These are phyloP conservation scores for Penaeus indicus DNA, from an alignment of 1,140 invertebrate species.

Conservation along the genomic window DNA sequence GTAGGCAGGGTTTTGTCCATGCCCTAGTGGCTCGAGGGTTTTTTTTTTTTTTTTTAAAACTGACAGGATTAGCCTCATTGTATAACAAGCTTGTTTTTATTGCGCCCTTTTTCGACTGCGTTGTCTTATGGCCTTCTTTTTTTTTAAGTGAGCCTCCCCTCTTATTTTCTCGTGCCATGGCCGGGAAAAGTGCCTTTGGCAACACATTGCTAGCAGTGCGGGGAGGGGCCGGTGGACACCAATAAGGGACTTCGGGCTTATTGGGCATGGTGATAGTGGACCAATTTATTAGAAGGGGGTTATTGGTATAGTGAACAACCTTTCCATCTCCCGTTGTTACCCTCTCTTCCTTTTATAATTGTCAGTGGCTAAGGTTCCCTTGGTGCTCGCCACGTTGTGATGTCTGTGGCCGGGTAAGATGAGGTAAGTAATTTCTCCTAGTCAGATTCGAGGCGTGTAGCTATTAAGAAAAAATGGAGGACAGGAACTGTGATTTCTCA, in stretches of 20 bases:
- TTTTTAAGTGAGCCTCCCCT: no score
- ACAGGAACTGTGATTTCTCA: conserved; percentile 32
- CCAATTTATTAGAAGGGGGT: no score
- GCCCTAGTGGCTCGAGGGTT: no score
- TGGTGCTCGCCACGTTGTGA: conserved; percentile 41
- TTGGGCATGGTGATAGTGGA: no score
- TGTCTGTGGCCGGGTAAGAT: conserved; percentile 45
- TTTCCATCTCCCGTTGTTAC: conserved; percentile 19
- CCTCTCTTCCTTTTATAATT: conserved; percentile 41
- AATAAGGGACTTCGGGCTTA: no score
- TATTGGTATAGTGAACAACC: neutral
- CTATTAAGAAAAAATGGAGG: conserved; percentile 20
- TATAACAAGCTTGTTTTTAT: neutral
- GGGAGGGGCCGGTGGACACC: no score
- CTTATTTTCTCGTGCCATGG: no score
- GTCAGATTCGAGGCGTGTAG: conserved; percentile 41
- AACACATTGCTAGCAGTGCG: no score
- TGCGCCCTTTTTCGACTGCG: neutral
- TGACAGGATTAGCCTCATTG: neutral
- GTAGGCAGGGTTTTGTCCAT: neutral
- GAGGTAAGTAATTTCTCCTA: conserved; percentile 57
- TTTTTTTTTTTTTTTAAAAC: no score
- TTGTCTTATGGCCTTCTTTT: no score
- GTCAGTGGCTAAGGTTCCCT: conserved; percentile 53
- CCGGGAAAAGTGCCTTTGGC: no score